Conservation (phyloP, 2,113 vertebrate species). For the Ptilonorhynchus violaceus region DNA sequence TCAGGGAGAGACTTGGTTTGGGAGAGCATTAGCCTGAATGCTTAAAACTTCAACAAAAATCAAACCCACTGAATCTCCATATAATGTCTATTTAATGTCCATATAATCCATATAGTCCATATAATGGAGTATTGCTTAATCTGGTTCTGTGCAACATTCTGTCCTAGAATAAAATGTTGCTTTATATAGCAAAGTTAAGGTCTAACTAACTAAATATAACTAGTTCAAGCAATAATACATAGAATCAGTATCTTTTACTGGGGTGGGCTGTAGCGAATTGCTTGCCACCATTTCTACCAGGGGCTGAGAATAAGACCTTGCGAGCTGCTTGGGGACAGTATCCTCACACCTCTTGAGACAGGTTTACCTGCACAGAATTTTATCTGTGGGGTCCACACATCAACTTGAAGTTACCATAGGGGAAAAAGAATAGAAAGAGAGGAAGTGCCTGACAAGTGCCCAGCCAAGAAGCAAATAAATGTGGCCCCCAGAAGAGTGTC, state of each 20-base stretch:
- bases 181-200: not conserved
- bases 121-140: not conserved
- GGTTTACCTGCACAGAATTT: not conserved
- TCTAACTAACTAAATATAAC: not conserved
- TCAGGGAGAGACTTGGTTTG: not conserved
- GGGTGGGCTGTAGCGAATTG: not conserved
- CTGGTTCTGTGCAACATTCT: not conserved
- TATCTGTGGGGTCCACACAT: not conserved
- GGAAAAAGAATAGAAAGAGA: not conserved
- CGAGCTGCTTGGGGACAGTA: not conserved
- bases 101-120: not conserved
- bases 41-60: not conserved
- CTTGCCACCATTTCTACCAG: not conserved
- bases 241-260: not conserved
- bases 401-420: not conserved
- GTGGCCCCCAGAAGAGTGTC: not conserved
- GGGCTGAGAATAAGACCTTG: not conserved
- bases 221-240: not conserved
- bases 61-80: not conserved
- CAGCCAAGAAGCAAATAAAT: not conserved
- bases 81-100: not conserved
- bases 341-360: not conserved
- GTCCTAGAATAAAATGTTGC: not conserved
- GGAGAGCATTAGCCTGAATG: not conserved
- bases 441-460: not conserved